These are phyloP conservation scores for Gorsachius goisagi DNA, from an alignment of 2,113 vertebrate genomes.

Conservation along the genomic window DNA sequence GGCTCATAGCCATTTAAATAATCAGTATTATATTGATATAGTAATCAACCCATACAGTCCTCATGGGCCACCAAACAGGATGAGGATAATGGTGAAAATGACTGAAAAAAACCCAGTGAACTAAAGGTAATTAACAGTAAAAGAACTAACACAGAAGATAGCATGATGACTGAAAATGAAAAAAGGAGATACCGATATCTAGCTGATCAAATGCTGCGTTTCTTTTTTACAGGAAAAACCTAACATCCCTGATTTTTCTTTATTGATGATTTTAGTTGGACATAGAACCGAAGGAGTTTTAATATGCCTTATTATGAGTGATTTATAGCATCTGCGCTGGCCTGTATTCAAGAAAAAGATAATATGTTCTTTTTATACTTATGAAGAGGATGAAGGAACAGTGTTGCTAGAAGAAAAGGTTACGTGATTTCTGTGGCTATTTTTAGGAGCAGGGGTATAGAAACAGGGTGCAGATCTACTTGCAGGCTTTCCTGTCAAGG, in stretches of 20 bases:
- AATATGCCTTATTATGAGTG: background rate
- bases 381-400: background rate
- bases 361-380: constrained; percentile 30
- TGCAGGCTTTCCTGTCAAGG: background rate
- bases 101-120: background rate
- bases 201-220: background rate
- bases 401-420: constrained; percentile 2
- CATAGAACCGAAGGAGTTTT: background rate
- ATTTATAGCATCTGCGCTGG: constrained; percentile 10
- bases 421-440: background rate
- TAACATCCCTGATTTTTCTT: background rate
- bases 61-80: background rate
- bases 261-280: background rate
- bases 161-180: background rate
- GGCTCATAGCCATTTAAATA: background rate
- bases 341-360: constrained; percentile 13
- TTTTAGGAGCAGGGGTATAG: constrained; percentile 10
- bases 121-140: background rate
- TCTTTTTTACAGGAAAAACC: background rate
- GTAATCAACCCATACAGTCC: background rate
- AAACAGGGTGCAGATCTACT: background rate
- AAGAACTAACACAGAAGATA: background rate
- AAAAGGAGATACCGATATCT: background rate
- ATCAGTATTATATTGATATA: background rate
- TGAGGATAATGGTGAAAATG: background rate